phyloP scores from a whole-genome alignment of 2,797 vertebrate genomes.

The Malurus splendens region DNA sequence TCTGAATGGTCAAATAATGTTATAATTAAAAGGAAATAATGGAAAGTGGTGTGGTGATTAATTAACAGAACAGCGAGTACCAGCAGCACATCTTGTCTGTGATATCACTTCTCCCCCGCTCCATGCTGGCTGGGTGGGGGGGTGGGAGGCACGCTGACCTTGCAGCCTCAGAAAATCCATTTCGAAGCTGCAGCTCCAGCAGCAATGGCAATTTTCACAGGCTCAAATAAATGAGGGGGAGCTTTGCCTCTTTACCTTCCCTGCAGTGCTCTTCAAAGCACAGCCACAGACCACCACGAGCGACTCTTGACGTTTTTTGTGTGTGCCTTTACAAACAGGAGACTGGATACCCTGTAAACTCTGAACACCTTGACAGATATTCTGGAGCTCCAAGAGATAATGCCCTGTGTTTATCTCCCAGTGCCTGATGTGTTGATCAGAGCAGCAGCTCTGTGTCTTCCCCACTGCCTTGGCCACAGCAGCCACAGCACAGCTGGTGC shows the following conservation, averaged over 20 bases:
- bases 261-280: conserved; percentile 33
- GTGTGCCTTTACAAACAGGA: not conserved
- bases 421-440: not conserved
- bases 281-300: not conserved
- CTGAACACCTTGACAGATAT: not conserved
- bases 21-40: conserved; percentile 73
- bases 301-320: not conserved
- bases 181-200: conserved; percentile 10
- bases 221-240: conserved; percentile 37
- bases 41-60: conserved; percentile 59
- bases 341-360: not conserved
- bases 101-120: not conserved
- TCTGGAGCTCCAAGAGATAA: not conserved
- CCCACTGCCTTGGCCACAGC: not conserved
- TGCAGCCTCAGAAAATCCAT: conserved; percentile 44
- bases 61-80: conserved; percentile 54
- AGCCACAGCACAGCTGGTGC: rapidly evolving
- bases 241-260: conserved; percentile 29
- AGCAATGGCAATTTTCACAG: conserved; percentile 44
- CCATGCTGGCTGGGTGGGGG: conserved; percentile 22
- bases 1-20: conserved; percentile 75
- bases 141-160: conserved; percentile 35
- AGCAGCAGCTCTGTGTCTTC: not conserved
- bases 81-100: conserved; percentile 39
- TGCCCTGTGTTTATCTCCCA: not conserved